A percentile compares a stretch with the other conserved stretches of the same genome.
Conservation (phyloP, 2,888 invertebrate genomes). For the Chrysopilus asiliformis region DNA sequence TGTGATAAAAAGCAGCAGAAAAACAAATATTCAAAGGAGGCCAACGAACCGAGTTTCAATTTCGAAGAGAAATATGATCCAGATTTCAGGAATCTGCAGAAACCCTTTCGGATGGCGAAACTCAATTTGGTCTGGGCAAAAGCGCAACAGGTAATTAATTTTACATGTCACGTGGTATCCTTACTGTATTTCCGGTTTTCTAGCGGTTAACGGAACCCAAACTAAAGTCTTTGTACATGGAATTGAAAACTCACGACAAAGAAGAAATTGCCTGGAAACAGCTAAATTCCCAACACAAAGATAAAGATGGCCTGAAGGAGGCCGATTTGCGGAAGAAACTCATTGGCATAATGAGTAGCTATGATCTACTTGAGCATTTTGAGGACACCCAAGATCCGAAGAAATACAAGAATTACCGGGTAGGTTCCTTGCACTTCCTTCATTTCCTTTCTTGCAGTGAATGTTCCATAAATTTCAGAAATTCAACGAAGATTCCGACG, state of each 20-base stretch:
- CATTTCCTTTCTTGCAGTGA: not conserved
- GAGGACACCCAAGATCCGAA: slow-evolving; percentile 49
- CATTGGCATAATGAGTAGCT: slow-evolving; percentile 67
- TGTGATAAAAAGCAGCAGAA: slow-evolving; percentile 24
- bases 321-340: slow-evolving; percentile 67
- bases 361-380: slow-evolving; percentile 67
- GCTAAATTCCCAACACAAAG: slow-evolving; percentile 65
- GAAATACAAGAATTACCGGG: slow-evolving; percentile 31
- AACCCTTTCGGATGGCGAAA: slow-evolving; percentile 83
- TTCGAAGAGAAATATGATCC: slow-evolving; percentile 33
- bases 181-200: too few species aligned
- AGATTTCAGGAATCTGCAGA: slow-evolving; percentile 57
- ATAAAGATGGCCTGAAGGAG: slow-evolving; percentile 76
- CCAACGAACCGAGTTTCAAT: slow-evolving; percentile 27
- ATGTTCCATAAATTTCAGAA: slow-evolving; percentile 19
- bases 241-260: slow-evolving; percentile 84
- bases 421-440: slow-evolving; percentile 9
- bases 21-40: slow-evolving; percentile 54
- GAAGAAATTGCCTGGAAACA: slow-evolving; percentile 78
- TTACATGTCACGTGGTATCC: not conserved
- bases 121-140: slow-evolving; percentile 81
- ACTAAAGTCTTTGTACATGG: slow-evolving; percentile 73
- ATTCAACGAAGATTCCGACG: slow-evolving; percentile 37
- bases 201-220: slow-evolving; percentile 69
- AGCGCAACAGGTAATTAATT: slow-evolving; percentile 64